These are phyloP conservation scores for Mesembrinibis cayennensis DNA, from an alignment of 2,113 vertebrate species.

Conservation along the genomic window DNA sequence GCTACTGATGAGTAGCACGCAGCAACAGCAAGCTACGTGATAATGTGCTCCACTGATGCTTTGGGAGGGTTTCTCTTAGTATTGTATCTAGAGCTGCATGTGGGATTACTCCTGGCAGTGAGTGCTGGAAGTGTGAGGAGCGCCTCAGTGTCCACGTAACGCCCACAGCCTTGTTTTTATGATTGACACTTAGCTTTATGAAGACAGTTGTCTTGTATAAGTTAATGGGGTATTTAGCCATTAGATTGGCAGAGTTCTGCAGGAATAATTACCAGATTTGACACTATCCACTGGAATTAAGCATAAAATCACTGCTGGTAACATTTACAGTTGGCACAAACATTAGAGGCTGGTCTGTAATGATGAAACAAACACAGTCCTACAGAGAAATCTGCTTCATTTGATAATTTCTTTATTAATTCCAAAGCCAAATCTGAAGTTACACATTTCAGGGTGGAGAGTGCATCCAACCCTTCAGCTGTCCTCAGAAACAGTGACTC, in stretches of 20 bases:
- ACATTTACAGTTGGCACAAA: slow-evolving; percentile 3
- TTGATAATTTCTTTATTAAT: background rate
- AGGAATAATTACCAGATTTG: slow-evolving; percentile 21
- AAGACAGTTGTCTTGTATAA: background rate
- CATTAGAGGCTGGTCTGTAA: background rate
- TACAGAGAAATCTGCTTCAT: background rate
- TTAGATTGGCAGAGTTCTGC: background rate
- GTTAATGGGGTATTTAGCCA: background rate
- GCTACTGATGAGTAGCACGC: background rate
- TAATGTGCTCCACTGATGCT: background rate
- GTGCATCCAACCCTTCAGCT: background rate
- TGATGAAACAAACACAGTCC: background rate
- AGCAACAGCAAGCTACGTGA: background rate
- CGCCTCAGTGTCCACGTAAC: background rate
- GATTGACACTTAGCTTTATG: background rate
- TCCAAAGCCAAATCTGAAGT: background rate
- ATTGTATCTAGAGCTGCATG: background rate
- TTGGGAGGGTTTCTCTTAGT: background rate
- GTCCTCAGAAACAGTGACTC: background rate
- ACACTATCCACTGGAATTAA: slow-evolving; percentile 15
- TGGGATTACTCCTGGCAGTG: background rate
- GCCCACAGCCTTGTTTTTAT: background rate
- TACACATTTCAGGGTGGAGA: background rate
- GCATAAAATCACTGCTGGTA: slow-evolving; percentile 14
- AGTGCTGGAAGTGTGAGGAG: background rate